Evolutionary conservation across 1,140 invertebrate species (phyloP).

Genomic region (Harpegnathos saltator): DNA sequence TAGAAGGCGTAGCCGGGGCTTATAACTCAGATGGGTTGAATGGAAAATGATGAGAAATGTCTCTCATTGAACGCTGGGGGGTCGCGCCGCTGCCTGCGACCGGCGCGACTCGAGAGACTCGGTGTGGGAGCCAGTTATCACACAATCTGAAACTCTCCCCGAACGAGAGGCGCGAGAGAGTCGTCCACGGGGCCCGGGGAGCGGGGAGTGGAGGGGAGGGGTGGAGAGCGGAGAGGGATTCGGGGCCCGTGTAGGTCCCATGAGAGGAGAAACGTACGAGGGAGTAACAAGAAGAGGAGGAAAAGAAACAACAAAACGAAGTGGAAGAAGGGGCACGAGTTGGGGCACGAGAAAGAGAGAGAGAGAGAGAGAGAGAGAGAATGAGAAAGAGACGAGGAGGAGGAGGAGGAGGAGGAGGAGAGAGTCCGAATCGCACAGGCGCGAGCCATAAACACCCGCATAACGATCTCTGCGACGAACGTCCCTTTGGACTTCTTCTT

Average conservation of each 20-base stretch:
- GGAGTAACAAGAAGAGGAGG: conserved; percentile 59
- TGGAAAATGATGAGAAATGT: conserved; percentile 86
- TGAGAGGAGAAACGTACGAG: conserved; percentile 56
- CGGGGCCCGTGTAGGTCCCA: conserved; percentile 5
- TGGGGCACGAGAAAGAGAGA: conserved; percentile 26
- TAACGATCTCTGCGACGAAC: conserved; percentile 69
- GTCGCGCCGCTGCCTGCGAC: conserved; percentile 78
- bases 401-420: neutral
- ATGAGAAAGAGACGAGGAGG: conserved; percentile 48
- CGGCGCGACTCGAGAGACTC: conserved; percentile 33
- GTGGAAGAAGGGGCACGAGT: conserved; percentile 12
- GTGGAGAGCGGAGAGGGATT: neutral
- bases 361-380: neutral
- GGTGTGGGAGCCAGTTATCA: conserved; percentile 77
- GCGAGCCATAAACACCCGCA: conserved; percentile 79
- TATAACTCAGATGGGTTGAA: conserved; percentile 84
- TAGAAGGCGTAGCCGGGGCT: conserved; percentile 76
- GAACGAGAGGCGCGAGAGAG: conserved; percentile 46
- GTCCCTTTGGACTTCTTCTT: conserved; percentile 11
- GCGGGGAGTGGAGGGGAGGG: too few relatives aligned
- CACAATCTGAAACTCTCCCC: conserved; percentile 78
- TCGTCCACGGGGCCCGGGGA: conserved; percentile 5
- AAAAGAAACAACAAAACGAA: neutral
- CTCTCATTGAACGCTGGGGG: conserved; percentile 85
- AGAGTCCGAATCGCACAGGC: conserved; percentile 62